Percentiles rank a stretch among this genome's conserved stretches.
Conservation (phyloP, 2,113 vertebrate species). For the Empidonax alnorum region DNA sequence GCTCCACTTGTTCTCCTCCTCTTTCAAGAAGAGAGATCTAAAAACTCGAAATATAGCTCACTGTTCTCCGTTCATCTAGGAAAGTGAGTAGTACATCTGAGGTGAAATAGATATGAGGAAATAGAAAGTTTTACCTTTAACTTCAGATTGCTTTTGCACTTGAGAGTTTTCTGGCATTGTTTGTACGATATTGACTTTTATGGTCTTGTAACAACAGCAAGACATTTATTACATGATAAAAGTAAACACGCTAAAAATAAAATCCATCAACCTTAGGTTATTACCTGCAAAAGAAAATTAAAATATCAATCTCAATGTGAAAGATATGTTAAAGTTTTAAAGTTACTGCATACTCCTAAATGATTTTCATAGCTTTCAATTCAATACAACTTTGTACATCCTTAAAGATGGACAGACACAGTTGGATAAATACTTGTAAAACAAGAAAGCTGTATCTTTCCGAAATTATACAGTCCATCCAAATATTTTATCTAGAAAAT, state of each 20-base stretch:
- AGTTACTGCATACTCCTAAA: conserved; percentile 2
- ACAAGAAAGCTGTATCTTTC: conserved; percentile 11
- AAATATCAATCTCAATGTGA: conserved; percentile 67
- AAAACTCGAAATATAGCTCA: not conserved
- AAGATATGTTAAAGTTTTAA: conserved; percentile 48
- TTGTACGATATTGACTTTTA: conserved; percentile 65
- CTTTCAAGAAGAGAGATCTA: not conserved
- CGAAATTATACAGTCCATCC: not conserved
- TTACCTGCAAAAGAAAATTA: conserved; percentile 72
- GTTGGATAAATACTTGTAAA: conserved; percentile 23
- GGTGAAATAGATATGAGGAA: not conserved
- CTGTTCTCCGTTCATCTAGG: not conserved
- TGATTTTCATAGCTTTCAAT: conserved; percentile 33
- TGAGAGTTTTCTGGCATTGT: conserved; percentile 35
- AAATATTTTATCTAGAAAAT: conserved; percentile 5
- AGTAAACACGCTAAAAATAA: conserved; percentile 67
- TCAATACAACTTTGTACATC: conserved; percentile 10
- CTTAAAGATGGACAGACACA: not conserved
- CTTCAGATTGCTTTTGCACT: conserved; percentile 10
- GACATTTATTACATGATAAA: conserved; percentile 70
- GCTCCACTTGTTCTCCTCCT: not conserved
- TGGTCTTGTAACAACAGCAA: conserved; percentile 38
- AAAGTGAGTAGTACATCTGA: not conserved
- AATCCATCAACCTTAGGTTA: conserved; percentile 72
- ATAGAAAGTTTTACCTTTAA: not conserved